Conservation (phyloP, 2,888 invertebrate species). For the Rhingia campestris region DNA sequence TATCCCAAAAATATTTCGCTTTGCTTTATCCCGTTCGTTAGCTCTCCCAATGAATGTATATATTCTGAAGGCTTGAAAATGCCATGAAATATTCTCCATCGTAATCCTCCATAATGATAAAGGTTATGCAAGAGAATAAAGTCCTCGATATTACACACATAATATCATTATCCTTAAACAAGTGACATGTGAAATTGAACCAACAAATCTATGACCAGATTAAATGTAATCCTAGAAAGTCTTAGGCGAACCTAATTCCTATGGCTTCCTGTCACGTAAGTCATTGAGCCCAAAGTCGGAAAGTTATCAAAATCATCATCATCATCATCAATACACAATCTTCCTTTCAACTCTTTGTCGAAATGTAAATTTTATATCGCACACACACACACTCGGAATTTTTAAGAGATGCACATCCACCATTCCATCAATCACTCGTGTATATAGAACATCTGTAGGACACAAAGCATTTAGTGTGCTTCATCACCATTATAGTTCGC, state of each 20-base stretch:
- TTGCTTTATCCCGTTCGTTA: too few relatives aligned
- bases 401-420: slow-evolving; percentile 33
- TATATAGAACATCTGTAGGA: slow-evolving; percentile 64
- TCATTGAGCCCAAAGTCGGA: background rate
- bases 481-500: slow-evolving; percentile 66
- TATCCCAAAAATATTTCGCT: too few relatives aligned
- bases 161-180: too few relatives aligned
- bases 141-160: too few relatives aligned
- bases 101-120: too few relatives aligned
- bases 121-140: too few relatives aligned
- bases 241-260: background rate
- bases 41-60: too few relatives aligned
- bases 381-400: background rate
- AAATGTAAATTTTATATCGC: background rate
- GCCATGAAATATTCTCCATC: too few relatives aligned
- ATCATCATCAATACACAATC: background rate
- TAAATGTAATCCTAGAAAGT: too few relatives aligned
- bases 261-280: background rate
- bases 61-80: too few relatives aligned
- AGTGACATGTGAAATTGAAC: too few relatives aligned
- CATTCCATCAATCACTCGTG: slow-evolving; percentile 57
- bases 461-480: slow-evolving; percentile 72
- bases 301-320: slow-evolving; percentile 6
- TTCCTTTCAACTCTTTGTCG: background rate
- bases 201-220: too few relatives aligned